phyloP scores from a whole-genome alignment of 2,888 invertebrate species.

The Ephialtes manifestator region DNA sequence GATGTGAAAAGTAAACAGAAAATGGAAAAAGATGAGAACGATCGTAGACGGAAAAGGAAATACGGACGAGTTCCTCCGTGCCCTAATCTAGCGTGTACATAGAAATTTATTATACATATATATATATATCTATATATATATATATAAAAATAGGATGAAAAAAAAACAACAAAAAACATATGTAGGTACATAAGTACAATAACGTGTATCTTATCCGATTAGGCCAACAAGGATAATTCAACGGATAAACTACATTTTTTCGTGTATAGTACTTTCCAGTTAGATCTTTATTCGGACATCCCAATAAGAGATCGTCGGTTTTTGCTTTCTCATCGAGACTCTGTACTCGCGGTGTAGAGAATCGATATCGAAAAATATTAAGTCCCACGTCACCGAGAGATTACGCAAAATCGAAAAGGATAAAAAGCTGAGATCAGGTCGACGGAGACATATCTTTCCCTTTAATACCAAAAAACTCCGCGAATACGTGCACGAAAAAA shows the following conservation, averaged over 20 bases:
- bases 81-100: constrained; percentile 79
- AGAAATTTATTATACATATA: constrained; percentile 70
- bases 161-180: constrained; percentile 57
- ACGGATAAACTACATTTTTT: constrained; percentile 34
- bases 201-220: constrained; percentile 58
- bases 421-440: constrained; percentile 46
- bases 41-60: constrained; percentile 77
- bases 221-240: constrained; percentile 59
- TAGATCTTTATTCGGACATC: constrained; percentile 15
- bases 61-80: constrained; percentile 83
- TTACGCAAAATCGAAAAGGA: constrained; percentile 40
- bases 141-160: constrained; percentile 66
- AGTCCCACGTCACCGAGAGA: constrained; percentile 44
- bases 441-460: constrained; percentile 71
- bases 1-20: constrained; percentile 38
- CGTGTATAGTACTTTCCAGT: constrained; percentile 33
- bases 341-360: constrained; percentile 40
- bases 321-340: constrained; percentile 43
- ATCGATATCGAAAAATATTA: constrained; percentile 25
- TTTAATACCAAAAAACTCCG: constrained; percentile 62
- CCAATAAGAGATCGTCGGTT: constrained; percentile 17
- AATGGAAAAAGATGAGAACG: constrained; percentile 40
- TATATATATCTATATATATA: constrained; percentile 34
- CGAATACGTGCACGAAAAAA: constrained; percentile 23
- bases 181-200: constrained; percentile 62